Conservation (phyloP, 2,797 vertebrate genomes). For the Falco peregrinus region DNA sequence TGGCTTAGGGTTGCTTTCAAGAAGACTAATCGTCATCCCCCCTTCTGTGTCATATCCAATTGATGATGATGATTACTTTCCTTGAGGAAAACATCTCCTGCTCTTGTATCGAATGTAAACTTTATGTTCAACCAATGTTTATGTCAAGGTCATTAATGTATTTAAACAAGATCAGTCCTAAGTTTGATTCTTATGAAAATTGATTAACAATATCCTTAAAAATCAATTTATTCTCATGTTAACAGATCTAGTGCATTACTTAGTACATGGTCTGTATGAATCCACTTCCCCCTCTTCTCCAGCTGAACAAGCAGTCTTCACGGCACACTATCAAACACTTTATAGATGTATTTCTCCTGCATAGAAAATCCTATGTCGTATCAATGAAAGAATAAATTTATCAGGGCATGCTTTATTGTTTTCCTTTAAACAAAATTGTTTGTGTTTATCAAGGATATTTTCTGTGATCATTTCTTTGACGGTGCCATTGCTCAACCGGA, state of each 20-base stretch:
- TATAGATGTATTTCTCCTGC: not conserved
- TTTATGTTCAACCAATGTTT: not conserved
- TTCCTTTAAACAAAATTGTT: constrained; percentile 24
- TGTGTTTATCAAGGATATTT: constrained; percentile 1
- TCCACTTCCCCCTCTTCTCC: not conserved
- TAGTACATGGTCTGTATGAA: not conserved
- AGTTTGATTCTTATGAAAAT: not conserved
- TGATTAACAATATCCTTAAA: not conserved
- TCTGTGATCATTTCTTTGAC: constrained; percentile 13
- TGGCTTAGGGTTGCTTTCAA: not conserved
- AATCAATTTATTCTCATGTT: not conserved
- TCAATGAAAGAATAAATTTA: not conserved
- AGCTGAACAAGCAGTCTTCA: not conserved
- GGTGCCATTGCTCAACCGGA: not conserved
- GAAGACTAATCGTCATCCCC: not conserved
- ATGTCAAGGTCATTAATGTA: not conserved
- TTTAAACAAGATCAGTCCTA: not conserved
- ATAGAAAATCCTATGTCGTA: constrained; percentile 17
- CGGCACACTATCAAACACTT: not conserved
- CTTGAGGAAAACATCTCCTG: not conserved
- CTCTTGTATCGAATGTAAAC: not conserved
- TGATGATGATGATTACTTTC: not conserved
- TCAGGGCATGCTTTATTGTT: constrained; percentile 1
- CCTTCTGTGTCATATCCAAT: not conserved
- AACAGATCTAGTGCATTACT: not conserved